A percentile compares a stretch with the other conserved stretches of the same genome.
phyloP scores from a whole-genome alignment of 1,140 invertebrate genomes.

The Neodiprion virginianus region DNA sequence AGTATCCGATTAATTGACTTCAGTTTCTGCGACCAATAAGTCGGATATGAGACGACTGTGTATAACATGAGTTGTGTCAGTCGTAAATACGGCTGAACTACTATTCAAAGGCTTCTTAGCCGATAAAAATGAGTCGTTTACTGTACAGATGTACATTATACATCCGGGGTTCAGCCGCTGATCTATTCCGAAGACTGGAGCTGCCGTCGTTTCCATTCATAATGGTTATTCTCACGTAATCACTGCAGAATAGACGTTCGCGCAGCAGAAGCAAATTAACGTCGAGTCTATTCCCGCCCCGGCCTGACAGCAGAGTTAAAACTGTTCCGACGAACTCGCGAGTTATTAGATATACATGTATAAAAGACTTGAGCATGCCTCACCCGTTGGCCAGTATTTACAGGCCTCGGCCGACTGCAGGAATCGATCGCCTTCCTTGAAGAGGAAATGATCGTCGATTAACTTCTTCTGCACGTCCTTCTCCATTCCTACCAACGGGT shows the following conservation, averaged over 20 bases:
- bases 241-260: neutral
- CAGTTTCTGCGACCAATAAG: too few relatives aligned
- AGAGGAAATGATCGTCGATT: constrained; percentile 81
- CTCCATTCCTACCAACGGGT: constrained; percentile 73
- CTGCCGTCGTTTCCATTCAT: neutral
- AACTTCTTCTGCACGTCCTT: constrained; percentile 73
- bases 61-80: too few relatives aligned
- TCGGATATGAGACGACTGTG: too few relatives aligned
- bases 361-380: constrained; percentile 18
- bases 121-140: too few relatives aligned
- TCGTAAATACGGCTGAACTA: too few relatives aligned
- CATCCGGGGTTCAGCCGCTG: neutral
- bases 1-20: too few relatives aligned
- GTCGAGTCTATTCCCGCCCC: neutral
- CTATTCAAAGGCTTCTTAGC: too few relatives aligned
- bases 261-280: neutral
- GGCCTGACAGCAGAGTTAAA: neutral
- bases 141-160: neutral
- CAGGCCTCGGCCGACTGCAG: constrained; percentile 75
- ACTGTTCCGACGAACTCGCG: neutral
- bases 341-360: neutral
- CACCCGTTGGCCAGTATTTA: constrained; percentile 79
- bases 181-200: neutral
- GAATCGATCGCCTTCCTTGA: constrained; percentile 78
- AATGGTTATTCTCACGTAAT: neutral